Evolutionary conservation across 2,113 vertebrate genomes (phyloP), one percentile per base, ranked within the genome.

Genomic region (Thunnus thynnus): DNA sequence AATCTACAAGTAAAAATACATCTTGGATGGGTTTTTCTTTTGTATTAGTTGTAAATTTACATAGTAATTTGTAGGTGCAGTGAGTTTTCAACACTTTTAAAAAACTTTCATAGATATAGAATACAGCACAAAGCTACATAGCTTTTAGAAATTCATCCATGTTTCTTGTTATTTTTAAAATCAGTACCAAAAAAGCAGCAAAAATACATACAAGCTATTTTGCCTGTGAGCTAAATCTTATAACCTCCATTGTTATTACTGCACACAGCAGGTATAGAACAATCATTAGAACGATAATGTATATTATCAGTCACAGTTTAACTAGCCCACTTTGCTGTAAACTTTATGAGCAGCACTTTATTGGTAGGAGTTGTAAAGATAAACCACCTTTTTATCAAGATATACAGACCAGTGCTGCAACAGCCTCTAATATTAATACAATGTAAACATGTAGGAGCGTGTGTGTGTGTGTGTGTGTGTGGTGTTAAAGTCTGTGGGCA

Each of bases 311-410:
- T 41, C 36, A 9, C 36, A 41, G 36, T 41, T 9, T 41, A 41
- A 41, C 36, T 9, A 41, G 8, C 9, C 11, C 41, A 16, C 74
- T 72, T 54, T 63, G 17, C n/a, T 62, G 12, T 30, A 8, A 14
- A 56, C 25, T 78, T 87, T 85, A 89, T 84, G 71, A 83, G 32
- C 44, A 18, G 8, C 1, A 3, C 44, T 86, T 86, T 82, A 85
- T 79, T 83, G 48, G 13, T 48, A 44, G 27, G 36, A 13, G 71
- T 72, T 83, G 57, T 87, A 85, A 90, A 92, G 79, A 87, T 86
- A 87, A 84, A 52, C 11, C 18, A 22, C 41, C 10, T 74, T 50
- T 69, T 80, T 12, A 82, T 72, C 32, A 76, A 72, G 55, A 41
- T 20, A 25, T 13, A 61, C 32, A 68, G 22, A 66, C 18, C 22